phyloP scores from a whole-genome alignment of 2,797 vertebrate genomes.

The Coregonus sp. region DNA sequence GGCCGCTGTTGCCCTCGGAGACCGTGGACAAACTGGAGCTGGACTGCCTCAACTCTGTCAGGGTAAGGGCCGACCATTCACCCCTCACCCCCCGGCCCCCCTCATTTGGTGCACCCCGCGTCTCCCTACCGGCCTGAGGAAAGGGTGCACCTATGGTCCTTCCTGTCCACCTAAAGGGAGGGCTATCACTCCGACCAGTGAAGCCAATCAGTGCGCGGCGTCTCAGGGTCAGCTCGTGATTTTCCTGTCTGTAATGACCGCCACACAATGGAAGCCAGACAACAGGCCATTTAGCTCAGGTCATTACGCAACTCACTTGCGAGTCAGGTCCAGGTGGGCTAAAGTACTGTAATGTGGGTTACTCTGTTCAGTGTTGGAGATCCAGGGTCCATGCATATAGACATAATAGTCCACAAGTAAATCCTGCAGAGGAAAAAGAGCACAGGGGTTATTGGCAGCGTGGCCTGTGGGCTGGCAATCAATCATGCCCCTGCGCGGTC shows the following conservation, averaged over 20 bases:
- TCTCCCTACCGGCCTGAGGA: slow-evolving; percentile 6
- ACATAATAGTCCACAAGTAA: slow-evolving; percentile 25
- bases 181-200: slow-evolving; percentile 25
- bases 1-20: slow-evolving; percentile 80
- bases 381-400: not conserved
- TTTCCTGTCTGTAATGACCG: slow-evolving; percentile 46
- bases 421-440: not conserved
- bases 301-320: slow-evolving; percentile 20
- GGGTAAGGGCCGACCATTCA: slow-evolving; percentile 71
- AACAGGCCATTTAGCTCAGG: slow-evolving; percentile 24
- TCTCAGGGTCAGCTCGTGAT: slow-evolving; percentile 42
- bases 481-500: not conserved
- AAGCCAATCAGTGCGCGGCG: slow-evolving; percentile 37
- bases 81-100: not conserved
- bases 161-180: slow-evolving; percentile 35
- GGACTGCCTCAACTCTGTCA: slow-evolving; percentile 83
- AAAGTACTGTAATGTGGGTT: slow-evolving; percentile 19
- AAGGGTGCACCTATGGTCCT: slow-evolving; percentile 36
- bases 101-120: slow-evolving; percentile 4
- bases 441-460: slow-evolving; percentile 1
- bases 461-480: slow-evolving; percentile 1
- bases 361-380: slow-evolving; percentile 1
- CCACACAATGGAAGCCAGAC: slow-evolving; percentile 42
- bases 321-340: not conserved
- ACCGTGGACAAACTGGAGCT: slow-evolving; percentile 82